A percentile compares a stretch with the other conserved stretches of the same genome.
These are phyloP conservation scores for Hecatera dysodea DNA, from an alignment of 2,888 invertebrate species.

Conservation along the genomic window DNA sequence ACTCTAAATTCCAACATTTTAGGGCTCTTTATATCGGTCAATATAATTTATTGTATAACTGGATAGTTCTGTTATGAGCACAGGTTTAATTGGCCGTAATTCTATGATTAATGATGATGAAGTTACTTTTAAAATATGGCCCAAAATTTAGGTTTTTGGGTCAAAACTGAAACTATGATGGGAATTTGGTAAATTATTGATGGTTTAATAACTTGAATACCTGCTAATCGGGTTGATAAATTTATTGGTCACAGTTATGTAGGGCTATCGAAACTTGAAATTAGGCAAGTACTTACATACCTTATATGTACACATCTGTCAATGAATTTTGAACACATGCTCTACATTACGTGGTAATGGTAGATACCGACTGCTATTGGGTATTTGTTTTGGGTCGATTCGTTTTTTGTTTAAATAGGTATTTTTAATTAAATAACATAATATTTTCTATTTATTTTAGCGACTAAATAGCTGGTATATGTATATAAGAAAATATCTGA, in stretches of 20 bases:
- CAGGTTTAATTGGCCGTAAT: constrained; percentile 27
- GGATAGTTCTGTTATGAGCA: constrained; percentile 9
- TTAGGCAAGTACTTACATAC: not conserved
- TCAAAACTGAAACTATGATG: constrained; percentile 21
- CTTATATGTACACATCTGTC: not conserved
- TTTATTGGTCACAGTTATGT: not conserved
- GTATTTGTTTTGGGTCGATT: not conserved
- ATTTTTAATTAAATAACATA: too few relatives aligned
- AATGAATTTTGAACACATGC: not conserved
- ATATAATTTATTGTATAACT: constrained; percentile 38
- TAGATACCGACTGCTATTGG: not conserved
- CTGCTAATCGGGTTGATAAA: not conserved
- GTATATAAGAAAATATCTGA: too few relatives aligned
- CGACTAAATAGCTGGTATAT: too few relatives aligned
- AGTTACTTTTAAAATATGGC: constrained; percentile 31
- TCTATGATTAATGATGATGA: constrained; percentile 25
- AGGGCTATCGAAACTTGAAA: not conserved
- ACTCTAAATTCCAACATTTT: constrained; percentile 35
- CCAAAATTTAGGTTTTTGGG: constrained; percentile 29
- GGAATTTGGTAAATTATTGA: constrained; percentile 20
- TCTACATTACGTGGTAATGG: not conserved
- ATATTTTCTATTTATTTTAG: too few relatives aligned
- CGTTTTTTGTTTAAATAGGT: not conserved
- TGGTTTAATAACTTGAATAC: not conserved
- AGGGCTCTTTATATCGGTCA: constrained; percentile 16